A percentile compares a stretch with the other conserved stretches of the same genome.
These are phyloP conservation scores for Drosophila neutralis DNA, from an alignment of 2,888 invertebrate species.

Conservation along the genomic window DNA sequence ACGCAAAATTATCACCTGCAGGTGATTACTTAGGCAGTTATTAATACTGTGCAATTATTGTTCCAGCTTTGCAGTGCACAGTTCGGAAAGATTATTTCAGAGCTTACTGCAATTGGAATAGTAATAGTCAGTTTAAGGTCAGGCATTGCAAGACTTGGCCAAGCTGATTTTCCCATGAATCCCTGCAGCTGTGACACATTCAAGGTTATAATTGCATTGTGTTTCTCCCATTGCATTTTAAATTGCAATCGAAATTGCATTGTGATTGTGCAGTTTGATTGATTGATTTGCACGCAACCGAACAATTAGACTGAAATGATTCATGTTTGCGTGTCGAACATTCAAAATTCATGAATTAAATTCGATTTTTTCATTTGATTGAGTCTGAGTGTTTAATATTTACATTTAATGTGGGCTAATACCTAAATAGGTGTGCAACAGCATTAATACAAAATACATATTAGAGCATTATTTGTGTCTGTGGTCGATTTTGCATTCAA, in stretches of 20 bases:
- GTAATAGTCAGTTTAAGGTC: no score
- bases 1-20: background rate
- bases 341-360: conserved; percentile 4
- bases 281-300: conserved; percentile 8
- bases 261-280: conserved; percentile 6
- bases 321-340: background rate
- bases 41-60: background rate
- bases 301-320: background rate
- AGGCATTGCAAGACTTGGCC: background rate
- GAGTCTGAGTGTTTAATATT: background rate
- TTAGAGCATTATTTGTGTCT: background rate
- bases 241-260: conserved; percentile 7
- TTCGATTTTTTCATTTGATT: background rate
- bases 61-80: background rate
- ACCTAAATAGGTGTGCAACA: background rate
- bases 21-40: background rate
- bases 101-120: background rate
- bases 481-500: background rate
- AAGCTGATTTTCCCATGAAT: background rate
- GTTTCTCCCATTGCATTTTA: background rate
- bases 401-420: background rate
- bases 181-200: background rate
- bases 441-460: background rate
- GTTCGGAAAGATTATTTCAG: background rate
- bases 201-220: background rate